Conservation (phyloP, 2,113 vertebrate species). For the Sinocyclocheilus anshuiensis region DNA sequence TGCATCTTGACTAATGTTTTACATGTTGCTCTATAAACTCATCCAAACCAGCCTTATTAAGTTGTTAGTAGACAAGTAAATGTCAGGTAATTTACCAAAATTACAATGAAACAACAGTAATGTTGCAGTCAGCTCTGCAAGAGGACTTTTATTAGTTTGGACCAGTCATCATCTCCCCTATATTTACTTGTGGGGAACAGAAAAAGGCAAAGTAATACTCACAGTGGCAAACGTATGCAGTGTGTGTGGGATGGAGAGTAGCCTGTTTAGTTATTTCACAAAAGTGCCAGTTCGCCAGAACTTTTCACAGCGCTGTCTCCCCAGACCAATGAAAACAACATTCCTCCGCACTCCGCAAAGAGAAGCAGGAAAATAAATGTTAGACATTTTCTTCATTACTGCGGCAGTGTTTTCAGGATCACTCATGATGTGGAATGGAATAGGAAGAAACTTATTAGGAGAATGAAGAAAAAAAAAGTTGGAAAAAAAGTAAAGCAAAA, state of each 20-base stretch:
- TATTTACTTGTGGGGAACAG: slow-evolving; percentile 25
- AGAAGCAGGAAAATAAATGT: slow-evolving; percentile 57
- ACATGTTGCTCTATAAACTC: slow-evolving; percentile 7
- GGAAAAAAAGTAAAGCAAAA: slow-evolving; percentile 40
- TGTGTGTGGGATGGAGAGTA: slow-evolving; percentile 46
- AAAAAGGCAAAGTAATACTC: slow-evolving; percentile 11
- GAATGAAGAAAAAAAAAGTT: slow-evolving; percentile 25
- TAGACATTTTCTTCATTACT: slow-evolving; percentile 43
- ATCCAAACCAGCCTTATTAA: slow-evolving; percentile 17
- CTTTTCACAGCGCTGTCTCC: slow-evolving; percentile 29
- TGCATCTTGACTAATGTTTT: slow-evolving; percentile 22
- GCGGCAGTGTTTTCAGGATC: slow-evolving; percentile 44
- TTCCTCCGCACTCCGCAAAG: slow-evolving; percentile 14
- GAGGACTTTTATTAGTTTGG: slow-evolving; percentile 50
- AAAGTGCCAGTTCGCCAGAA: slow-evolving; percentile 36
- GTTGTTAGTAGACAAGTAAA: slow-evolving; percentile 39
- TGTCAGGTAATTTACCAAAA: slow-evolving; percentile 37
- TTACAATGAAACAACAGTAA: slow-evolving; percentile 43
- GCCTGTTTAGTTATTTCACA: slow-evolving; percentile 36
- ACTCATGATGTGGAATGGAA: slow-evolving; percentile 35
- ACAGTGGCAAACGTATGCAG: background rate
- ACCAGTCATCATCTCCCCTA: slow-evolving; percentile 50
- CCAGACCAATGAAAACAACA: too few species aligned
- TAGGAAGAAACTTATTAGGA: slow-evolving; percentile 31
- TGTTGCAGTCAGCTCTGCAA: slow-evolving; percentile 34